phyloP scores from a whole-genome alignment of 2,888 invertebrate genomes.

The Fabriciana adippe region DNA sequence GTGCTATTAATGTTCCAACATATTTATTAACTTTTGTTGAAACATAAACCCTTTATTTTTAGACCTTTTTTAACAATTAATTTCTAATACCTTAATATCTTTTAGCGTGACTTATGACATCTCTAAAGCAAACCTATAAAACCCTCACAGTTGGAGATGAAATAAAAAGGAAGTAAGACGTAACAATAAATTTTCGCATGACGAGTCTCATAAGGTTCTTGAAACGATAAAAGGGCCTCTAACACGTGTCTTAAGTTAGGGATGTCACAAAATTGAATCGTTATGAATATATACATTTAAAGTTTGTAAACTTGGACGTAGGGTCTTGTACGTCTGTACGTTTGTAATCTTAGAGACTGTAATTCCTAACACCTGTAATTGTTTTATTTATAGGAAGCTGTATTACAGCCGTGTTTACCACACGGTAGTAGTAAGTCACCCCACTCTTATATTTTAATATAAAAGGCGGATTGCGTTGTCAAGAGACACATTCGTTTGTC shows the following conservation, averaged over 20 bases:
- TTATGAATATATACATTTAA: background rate
- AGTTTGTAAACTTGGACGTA: no score
- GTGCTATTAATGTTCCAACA: no score
- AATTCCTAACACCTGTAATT: no score
- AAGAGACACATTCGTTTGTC: no score
- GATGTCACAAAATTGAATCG: constrained; percentile 33
- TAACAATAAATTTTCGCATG: constrained; percentile 51
- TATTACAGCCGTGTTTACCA: no score
- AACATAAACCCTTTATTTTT: background rate
- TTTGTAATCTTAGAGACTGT: no score
- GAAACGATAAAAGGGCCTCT: constrained; percentile 46
- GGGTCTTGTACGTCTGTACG: no score
- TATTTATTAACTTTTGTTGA: background rate
- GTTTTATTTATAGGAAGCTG: no score
- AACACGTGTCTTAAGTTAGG: constrained; percentile 43
- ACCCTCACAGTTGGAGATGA: constrained; percentile 41
- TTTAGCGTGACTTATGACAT: background rate
- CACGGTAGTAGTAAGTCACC: no score
- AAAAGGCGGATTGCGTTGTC: no score
- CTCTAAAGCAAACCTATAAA: constrained; percentile 33
- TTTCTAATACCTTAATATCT: background rate
- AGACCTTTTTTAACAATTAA: background rate
- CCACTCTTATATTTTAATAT: no score
- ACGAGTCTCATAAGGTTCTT: constrained; percentile 49
- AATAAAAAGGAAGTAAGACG: constrained; percentile 48